These are phyloP conservation scores for Nannoperca obscura DNA, from an alignment of 2,797 vertebrate genomes.

Conservation along the genomic window DNA sequence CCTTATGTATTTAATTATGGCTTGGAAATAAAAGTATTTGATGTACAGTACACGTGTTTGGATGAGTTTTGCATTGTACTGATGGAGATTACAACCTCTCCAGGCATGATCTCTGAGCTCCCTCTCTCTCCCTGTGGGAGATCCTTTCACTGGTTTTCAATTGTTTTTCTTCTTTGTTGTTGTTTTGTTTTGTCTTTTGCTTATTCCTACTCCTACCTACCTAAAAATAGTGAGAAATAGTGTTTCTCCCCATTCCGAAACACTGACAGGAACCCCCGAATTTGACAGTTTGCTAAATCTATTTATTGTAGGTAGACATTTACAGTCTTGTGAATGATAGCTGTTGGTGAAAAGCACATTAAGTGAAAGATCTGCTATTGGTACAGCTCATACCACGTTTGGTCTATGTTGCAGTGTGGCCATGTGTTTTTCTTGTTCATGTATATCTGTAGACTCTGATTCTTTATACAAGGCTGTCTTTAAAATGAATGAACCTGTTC, in stretches of 20 bases:
- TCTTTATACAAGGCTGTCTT: background rate
- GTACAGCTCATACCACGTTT: background rate
- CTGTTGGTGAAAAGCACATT: background rate
- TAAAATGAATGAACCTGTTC: background rate
- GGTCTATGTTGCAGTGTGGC: background rate
- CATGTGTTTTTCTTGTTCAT: background rate
- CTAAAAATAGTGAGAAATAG: background rate
- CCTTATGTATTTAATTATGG: constrained; percentile 32
- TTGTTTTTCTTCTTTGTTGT: background rate
- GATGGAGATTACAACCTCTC: constrained; percentile 10
- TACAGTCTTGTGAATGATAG: background rate
- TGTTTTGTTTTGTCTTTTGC: constrained; percentile 7
- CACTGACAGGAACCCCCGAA: background rate
- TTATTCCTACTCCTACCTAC: background rate
- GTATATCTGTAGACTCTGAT: background rate
- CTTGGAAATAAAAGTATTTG: constrained; percentile 1
- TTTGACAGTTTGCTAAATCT: background rate
- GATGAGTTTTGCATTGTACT: constrained; percentile 17
- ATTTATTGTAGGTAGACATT: background rate
- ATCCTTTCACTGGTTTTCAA: background rate
- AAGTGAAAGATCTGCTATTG: background rate
- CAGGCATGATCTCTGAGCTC: background rate
- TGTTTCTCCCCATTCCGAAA: background rate
- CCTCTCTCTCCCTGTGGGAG: background rate
- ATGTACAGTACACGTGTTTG: constrained; percentile 10